Evolutionary conservation across 1,140 invertebrate genomes (phyloP), one percentile per base, ranked within the genome.

Genomic region (Scaptomyza hsui): DNA sequence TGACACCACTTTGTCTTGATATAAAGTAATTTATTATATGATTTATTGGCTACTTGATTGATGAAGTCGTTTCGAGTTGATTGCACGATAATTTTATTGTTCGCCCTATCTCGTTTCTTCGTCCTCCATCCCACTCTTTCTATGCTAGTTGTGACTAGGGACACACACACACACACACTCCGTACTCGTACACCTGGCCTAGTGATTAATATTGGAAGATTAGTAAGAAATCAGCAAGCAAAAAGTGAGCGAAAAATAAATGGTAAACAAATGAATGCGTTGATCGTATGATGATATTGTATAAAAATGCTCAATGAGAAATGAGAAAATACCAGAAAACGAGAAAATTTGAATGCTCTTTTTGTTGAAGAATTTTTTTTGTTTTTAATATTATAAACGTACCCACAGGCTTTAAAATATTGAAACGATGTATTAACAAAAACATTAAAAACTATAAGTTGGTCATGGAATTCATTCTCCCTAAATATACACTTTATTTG

Each of bases 41-140:
- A 86, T 81, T 86, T 86, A 86, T 81, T 59, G 70, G 59, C 59
- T 47, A 53, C 53, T 88, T 86, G 77, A 88, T 80, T 81, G 77
- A 86, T 86, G 77, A 78, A 88, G 70, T 78, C 72, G 64, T 62
- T 77, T 55, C 53, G 24, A 79, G 72, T 73, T 82, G 69, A 68
- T 71, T 67, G 81, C 53, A 74, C 76, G 76, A 85, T 77, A 68
- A 77, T 63, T 85, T 81, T 77, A 75, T 68, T 72, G 73, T 67
- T 72, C 69, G 37, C 26, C 41, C 35, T n/a, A n/a, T n/a, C n/a
- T n/a, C n/a, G n/a, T n/a, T n/a, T n/a, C n/a, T n/a, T n/a, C n/a
- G n/a, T n/a, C n/a, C n/a, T n/a, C n/a, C n/a, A n/a, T n/a, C 59
- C 53, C 48, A 49, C 65, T 24, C 48, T 69, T 45, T 10, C 15